Base-by-base conservation (phyloP, 2,888 invertebrate genomes). In the Clitarchus hookeri region DNA sequence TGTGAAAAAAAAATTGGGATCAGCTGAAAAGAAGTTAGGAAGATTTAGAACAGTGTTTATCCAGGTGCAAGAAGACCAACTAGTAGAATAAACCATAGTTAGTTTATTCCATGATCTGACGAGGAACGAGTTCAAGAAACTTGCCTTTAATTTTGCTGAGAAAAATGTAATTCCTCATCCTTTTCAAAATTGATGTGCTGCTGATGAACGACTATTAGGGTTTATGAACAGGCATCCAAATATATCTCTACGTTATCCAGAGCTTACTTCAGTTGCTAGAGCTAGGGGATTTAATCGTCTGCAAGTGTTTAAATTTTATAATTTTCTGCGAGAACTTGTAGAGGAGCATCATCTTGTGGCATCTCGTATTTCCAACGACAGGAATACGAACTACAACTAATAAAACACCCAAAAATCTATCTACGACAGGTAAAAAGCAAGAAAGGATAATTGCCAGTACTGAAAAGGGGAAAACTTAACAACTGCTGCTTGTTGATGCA, bases 401-500 rank as follows among this genome's bases (percentile, higher is more conserved):
- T n/a, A 65, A 23, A 65, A 6, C 65, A 65, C 23, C 19, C 19
- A 65, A 65, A 23, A 65, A 11, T 2, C 1, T 65, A 19, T 65
- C 65, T 11, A 65, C 23, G 8, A 65, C n/a, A 65, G 65, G 65
- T 2, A 65, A 65, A 65, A 65, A 65, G 8, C 8, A 65, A 65
- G 65, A 11, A 3, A 2, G 65, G 0, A 65, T 65, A 65, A 65
- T 23, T 8, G 19, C 23, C 16, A 65, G 65, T n/a, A 65, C 65
- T 23, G 23, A 65, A 65, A 65, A 23, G 65, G 65, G 65, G n/a
- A n/a, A 65, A 65, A 19, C 0, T 23, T 65, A 19, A 65, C 19
- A 23, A 65, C 65, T 65, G 65, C 65, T 65, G 65, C n/a, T n/a
- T n/a, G n/a, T n/a, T n/a, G n/a, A n/a, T n/a, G n/a, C 65, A 65